Evolutionary conservation across 2,888 invertebrate genomes (phyloP), one percentile per base, ranked within the genome.

Genomic region (Resseliella maxima): DNA sequence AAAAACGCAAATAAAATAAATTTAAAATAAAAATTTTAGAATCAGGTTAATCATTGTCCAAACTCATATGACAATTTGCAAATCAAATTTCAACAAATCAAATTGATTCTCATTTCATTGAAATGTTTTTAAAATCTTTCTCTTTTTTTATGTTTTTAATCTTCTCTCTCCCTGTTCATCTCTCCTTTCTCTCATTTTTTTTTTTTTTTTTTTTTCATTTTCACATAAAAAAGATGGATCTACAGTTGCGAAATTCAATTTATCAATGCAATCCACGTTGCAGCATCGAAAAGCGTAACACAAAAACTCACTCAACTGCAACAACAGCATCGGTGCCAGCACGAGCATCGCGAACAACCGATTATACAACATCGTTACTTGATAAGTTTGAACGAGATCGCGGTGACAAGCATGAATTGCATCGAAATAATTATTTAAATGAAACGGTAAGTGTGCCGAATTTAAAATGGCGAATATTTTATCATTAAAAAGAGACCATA

Each of bases 251-350:
- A 83, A 83, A 83, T 38, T 83, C 83, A 83, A 83, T 83, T 36
- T 83, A 83, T 41, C 83, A 83, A n/a, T 83, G 83, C 83, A 83
- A 83, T 41, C 83, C 83, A 38, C 83, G 83, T 3, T 83, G 83
- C 83, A 83, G 41, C 38, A 36, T 83, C 15, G 83, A 83, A 24
- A 83, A 83, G n/a, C 38, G 24, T 41, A 83, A 83, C 41, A 83
- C n/a, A 83, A 72, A 72, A 72, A 31, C 72, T 31, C 72, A 72
- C 31, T 83, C 41, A 38, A n/a, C n/a, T n/a, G 36, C 72, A 72
- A 35, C 72, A 72, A 31, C 72, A 72, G 15, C 72, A 31, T 15
- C 72, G 2, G n/a, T 3, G 15, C 31, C 31, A 72, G n/a, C n/a
- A 24, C 59, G 50, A 59, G 24, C 72, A 31, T 5, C 72, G 0